Conservation (phyloP, 64 coral and sea anemone genomes). For the Montipora cactus region DNA sequence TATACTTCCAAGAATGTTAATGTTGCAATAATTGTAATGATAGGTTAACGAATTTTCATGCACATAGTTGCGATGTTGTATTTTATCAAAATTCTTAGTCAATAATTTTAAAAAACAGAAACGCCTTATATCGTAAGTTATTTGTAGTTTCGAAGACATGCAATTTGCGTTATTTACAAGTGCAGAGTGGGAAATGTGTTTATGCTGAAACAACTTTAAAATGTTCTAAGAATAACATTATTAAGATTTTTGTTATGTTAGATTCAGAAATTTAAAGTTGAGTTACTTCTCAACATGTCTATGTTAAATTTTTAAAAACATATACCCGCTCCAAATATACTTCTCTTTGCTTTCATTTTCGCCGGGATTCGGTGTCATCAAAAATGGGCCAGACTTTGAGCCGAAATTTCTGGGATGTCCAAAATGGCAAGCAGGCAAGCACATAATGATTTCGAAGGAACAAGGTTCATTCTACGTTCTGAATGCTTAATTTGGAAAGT, state of each 20-base stretch:
- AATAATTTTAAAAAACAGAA: conserved; percentile 45
- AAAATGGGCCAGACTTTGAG: too few species aligned
- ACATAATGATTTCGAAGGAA: too few species aligned
- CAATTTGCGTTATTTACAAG: background rate
- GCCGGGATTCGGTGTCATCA: background rate
- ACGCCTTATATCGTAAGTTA: conserved; percentile 21
- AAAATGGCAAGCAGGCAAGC: too few species aligned
- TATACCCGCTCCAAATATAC: background rate
- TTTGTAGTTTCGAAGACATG: conserved; percentile 32
- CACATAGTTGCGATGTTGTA: conserved; percentile 40
- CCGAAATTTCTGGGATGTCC: too few species aligned
- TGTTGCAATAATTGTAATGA: conserved; percentile 25
- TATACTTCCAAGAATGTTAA: conserved; percentile 7
- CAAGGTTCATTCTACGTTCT: too few species aligned
- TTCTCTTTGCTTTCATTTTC: background rate
- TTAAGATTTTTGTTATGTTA: background rate
- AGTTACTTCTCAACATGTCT: background rate
- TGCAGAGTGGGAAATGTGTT: background rate
- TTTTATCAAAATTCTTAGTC: conserved; percentile 41
- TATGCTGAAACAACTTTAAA: background rate
- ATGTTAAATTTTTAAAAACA: background rate
- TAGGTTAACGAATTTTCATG: conserved; percentile 12
- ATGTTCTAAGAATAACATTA: background rate
- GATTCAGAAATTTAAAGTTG: background rate
- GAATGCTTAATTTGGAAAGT: too few species aligned